phyloP scores from a whole-genome alignment of 2,113 vertebrate species.

The Corvus hawaiiensis region DNA sequence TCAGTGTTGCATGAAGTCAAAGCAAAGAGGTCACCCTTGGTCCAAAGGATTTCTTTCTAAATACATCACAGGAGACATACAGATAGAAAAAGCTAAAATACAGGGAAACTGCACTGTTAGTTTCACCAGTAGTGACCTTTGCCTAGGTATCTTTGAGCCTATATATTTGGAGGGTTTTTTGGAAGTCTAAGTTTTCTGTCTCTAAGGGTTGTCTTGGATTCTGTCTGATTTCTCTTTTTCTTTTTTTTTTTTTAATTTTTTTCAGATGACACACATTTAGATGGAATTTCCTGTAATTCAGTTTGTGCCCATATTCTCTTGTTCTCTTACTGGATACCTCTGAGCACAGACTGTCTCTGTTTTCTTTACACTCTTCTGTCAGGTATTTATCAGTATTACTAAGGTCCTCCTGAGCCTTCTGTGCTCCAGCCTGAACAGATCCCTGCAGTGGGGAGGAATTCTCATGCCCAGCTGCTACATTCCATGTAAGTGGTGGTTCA shows the following conservation, averaged over 20 bases:
- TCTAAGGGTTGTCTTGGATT: not conserved
- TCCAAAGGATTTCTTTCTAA: not conserved
- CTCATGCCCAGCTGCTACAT: not conserved
- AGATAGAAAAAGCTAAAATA: not conserved
- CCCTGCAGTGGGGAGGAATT: not conserved
- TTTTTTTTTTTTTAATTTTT: not conserved
- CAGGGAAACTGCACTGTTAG: not conserved
- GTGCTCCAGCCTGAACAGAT: not conserved
- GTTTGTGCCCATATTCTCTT: not conserved
- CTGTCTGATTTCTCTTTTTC: fast-evolving
- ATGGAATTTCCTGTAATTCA: not conserved
- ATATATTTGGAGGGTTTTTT: not conserved
- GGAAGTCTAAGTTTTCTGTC: fast-evolving
- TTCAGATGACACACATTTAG: not conserved
- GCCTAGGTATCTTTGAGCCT: not conserved
- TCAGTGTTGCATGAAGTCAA: not conserved
- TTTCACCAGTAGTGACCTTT: not conserved
- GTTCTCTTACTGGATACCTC: not conserved
- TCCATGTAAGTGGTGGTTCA: not conserved
- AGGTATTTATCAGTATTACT: not conserved
- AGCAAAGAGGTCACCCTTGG: not conserved
- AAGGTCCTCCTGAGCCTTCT: not conserved
- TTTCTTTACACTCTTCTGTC: not conserved
- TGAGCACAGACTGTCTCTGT: not conserved
- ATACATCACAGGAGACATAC: not conserved